phyloP scores from a whole-genome alignment of 2,888 invertebrate species.

The Melieria omissa region DNA sequence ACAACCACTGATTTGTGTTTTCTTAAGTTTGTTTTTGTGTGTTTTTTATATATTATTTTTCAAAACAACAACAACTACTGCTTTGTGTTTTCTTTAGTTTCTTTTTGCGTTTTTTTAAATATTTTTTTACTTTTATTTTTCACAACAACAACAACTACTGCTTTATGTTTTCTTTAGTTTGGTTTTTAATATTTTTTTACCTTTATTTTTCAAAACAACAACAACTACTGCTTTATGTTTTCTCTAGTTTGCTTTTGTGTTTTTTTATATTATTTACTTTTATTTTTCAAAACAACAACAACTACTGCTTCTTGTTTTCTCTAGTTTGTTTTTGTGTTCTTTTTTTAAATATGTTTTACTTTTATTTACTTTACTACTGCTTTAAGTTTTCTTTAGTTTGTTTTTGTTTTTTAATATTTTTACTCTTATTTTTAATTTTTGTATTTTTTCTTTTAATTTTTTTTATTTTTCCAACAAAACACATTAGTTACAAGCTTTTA shows the following conservation, averaged over 20 bases:
- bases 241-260: no score
- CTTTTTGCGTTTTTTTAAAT: neutral
- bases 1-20: no score
- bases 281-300: conserved; percentile 24
- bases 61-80: conserved; percentile 22
- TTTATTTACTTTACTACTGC: neutral
- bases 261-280: no score
- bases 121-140: neutral
- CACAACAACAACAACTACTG: neutral
- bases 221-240: no score
- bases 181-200: neutral
- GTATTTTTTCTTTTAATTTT: neutral
- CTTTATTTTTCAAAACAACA: no score
- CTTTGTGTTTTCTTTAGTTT: neutral
- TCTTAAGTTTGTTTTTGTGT: no score
- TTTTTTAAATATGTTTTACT: neutral
- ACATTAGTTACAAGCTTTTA: no score
- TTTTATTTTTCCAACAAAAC: no score
- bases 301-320: conserved; percentile 2
- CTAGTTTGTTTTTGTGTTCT: neutral
- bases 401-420: no score
- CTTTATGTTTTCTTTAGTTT: conserved; percentile 5
- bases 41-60: no score
- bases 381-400: no score
- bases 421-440: no score